Evolutionary conservation across 2,113 vertebrate genomes (phyloP), one percentile per base, ranked within the genome.

Genomic region (Tachysurus fulvidraco): DNA sequence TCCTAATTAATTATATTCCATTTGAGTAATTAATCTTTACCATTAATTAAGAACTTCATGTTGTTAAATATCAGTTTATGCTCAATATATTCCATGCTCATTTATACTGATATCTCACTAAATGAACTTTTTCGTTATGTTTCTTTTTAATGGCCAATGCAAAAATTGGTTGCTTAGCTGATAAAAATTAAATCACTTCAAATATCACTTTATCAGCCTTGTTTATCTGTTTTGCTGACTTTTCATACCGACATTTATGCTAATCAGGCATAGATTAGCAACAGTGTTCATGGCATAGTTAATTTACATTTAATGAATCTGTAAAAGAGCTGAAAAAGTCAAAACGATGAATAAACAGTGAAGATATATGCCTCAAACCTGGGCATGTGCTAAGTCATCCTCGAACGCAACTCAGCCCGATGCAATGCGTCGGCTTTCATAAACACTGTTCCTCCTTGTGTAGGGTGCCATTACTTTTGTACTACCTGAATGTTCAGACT

Each of bases 21-120:
- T 41, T 77, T 54, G 23, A 77, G 12, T 28, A 77, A 52, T 77
- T 77, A 28, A 77, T 77, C 23, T 77, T 77, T 77, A 77, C 50
- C 3, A 0, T 44, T 73, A 36, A 46, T 73, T 73, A 73, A n/a
- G 16, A 54, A 28, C 46, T 16, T 54, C 13, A 54, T 9, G 14
- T 25, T 46, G 11, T 52, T 50, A 74, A 67, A 30, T 69, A 69
- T 36, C 23, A 73, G 36, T 5, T 44, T 23, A 73, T 46, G 69
- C 44, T 7, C 17, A 73, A 23, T 23, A 46, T 46, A 73, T 23
- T 44, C 21, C 19, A 44, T 23, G 21, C 41, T 21, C 10, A 73
- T 73, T 46, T 73, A 21, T 46, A 46, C 21, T 46, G 23, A 46
- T 73, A 46, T 44, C 23, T 73, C 44, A 73, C 69, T 44, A 44